Evolutionary conservation across 2,888 invertebrate species (phyloP).

Genomic region (Thymelicus sylvestris): DNA sequence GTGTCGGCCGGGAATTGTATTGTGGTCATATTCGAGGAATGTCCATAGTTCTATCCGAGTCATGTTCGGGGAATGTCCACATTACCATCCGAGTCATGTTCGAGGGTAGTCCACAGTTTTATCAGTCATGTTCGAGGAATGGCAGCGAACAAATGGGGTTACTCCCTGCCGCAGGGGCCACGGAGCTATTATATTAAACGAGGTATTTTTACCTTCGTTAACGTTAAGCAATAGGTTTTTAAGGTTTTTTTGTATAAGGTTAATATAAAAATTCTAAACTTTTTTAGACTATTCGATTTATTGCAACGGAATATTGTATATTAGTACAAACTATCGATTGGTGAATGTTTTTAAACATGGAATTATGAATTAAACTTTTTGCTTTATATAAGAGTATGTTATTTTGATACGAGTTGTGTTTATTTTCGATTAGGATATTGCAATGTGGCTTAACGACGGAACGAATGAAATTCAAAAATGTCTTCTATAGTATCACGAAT

Average conservation of each 20-base stretch:
- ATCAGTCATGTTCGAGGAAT: slow-evolving; percentile 4
- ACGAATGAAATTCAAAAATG: slow-evolving; percentile 41
- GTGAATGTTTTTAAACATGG: slow-evolving; percentile 34
- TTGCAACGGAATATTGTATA: slow-evolving; percentile 71
- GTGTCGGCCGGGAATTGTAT: too few relatives aligned
- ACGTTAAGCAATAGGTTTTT: slow-evolving; percentile 61
- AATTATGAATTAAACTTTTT: slow-evolving; percentile 56
- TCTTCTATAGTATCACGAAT: slow-evolving; percentile 43
- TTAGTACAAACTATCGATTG: slow-evolving; percentile 74
- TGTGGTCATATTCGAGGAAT: neutral
- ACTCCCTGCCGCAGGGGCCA: slow-evolving; percentile 47
- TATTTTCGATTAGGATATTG: slow-evolving; percentile 50
- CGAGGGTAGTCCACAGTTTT: neutral
- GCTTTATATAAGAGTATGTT: slow-evolving; percentile 67
- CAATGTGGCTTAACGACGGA: slow-evolving; percentile 46
- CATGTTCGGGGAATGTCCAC: neutral
- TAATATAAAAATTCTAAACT: slow-evolving; percentile 65
- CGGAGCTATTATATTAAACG: slow-evolving; percentile 44
- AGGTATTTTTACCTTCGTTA: slow-evolving; percentile 57
- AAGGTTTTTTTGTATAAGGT: slow-evolving; percentile 62
- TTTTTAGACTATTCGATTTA: slow-evolving; percentile 61
- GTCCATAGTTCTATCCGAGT: neutral
- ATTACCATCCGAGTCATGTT: neutral
- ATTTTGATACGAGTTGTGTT: slow-evolving; percentile 75
- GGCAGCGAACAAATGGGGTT: slow-evolving; percentile 52